phyloP scores from a whole-genome alignment of 2,113 vertebrate species.

The Hepsetus odoe region DNA sequence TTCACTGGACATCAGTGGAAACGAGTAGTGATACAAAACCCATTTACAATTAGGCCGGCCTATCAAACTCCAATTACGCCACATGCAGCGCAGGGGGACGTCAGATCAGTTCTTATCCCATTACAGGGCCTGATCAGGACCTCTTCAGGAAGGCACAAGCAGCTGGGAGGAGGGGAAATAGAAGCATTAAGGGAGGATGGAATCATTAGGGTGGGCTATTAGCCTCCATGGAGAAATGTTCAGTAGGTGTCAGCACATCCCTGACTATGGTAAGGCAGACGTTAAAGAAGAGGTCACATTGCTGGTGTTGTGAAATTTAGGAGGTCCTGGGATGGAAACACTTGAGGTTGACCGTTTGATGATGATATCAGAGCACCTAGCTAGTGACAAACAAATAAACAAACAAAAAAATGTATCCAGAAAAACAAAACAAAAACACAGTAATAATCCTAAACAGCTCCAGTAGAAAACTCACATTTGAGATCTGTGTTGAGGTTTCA shows the following conservation, averaged over 20 bases:
- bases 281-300: neutral
- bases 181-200: constrained; percentile 41
- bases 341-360: neutral
- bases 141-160: constrained; percentile 5
- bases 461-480: too few species aligned
- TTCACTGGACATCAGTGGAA: constrained; percentile 43
- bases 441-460: too few species aligned
- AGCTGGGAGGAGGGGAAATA: constrained; percentile 19
- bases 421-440: too few species aligned
- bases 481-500: too few species aligned
- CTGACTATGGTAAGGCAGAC: neutral
- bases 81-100: neutral
- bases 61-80: constrained; percentile 45
- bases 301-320: neutral
- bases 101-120: constrained; percentile 39
- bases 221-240: neutral
- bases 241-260: constrained; percentile 4
- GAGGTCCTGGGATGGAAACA: neutral
- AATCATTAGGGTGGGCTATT: constrained; percentile 34
- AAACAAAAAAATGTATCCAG: too few species aligned
- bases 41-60: constrained; percentile 52
- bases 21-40: constrained; percentile 48
- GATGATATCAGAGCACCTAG: too few species aligned
- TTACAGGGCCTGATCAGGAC: constrained; percentile 30
- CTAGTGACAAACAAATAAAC: too few species aligned